A percentile compares a stretch with the other conserved stretches of the same genome.
phyloP scores from a whole-genome alignment of 2,888 invertebrate species.

The Chymomyza procnemis region DNA sequence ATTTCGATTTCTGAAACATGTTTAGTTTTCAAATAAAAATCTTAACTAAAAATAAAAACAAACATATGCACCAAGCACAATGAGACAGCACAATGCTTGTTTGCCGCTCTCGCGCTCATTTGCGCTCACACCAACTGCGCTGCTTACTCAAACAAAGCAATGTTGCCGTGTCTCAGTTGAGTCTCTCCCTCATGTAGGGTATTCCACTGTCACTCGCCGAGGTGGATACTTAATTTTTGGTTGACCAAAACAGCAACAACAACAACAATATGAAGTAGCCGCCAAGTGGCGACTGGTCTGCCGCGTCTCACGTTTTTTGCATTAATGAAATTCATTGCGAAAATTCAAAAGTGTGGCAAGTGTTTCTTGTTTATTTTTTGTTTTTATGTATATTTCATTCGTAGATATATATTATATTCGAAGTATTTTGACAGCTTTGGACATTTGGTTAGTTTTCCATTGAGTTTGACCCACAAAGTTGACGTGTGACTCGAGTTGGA shows the following conservation, averaged over 20 bases:
- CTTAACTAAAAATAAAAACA: too few relatives aligned
- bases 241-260: neutral
- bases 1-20: too few relatives aligned
- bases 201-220: too few relatives aligned
- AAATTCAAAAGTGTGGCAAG: neutral
- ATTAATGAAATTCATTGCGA: neutral
- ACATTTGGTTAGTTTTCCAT: neutral
- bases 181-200: too few relatives aligned
- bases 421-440: neutral
- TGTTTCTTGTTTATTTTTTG: neutral
- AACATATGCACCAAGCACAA: too few relatives aligned
- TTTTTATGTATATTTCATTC: neutral
- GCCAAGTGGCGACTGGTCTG: neutral
- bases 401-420: neutral
- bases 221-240: too few relatives aligned
- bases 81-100: too few relatives aligned
- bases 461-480: neutral
- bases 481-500: neutral
- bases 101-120: too few relatives aligned
- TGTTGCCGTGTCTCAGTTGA: too few relatives aligned
- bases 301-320: neutral
- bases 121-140: too few relatives aligned
- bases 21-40: too few relatives aligned
- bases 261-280: slow-evolving; percentile 7
- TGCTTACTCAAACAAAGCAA: too few relatives aligned